Base-by-base conservation (phyloP, 2,113 vertebrate genomes). In the Urocitellus parryii region DNA sequence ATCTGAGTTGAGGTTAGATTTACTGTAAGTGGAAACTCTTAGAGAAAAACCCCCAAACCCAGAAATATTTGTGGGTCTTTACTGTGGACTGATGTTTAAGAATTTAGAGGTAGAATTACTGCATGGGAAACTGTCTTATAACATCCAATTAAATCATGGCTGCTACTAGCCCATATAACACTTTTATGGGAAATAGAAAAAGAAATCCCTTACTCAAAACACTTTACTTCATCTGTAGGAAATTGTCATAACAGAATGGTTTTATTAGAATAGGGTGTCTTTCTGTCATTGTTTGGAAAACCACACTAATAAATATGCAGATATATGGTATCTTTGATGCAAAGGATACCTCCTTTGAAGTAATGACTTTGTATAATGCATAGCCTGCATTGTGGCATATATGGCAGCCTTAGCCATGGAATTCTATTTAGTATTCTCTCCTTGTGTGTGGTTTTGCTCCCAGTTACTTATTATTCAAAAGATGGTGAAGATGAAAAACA, bases 1-100 rank as follows among this genome's bases (percentile, higher is more conserved):
- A 73, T 91, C 82, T 76, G 27, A 92, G 61, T 72, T 56, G 18
- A 74, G 29, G 65, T 92, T 92, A 83, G 72, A 84, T 96, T 96
- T 95, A 82, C 9, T 90, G 27, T 34, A 86, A 67, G 29, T 80
- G 53, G n/a, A 84, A 90, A 85, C 42, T 88, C 22, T 94, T 81
- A 85, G 45, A 91, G 5, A 94, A 96, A 94, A 56, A 53, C 32
- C 22, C 12, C 78, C 73, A 87, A 45, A 77, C 24, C 85, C 56
- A 90, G 29, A 37, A 67, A 81, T 95, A 84, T 84, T 90, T 88
- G 34, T 91, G 68, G 48, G 39, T 67, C 34, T 8, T 94, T 78
- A 70, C n/a, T 84, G 17, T 53, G n/a, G 22, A 73, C 18, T 37
- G 17, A 42, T 76, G 45, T 61, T n/a, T 68, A 79, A 89, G 58